Base-by-base conservation (phyloP, 64 coral and sea anemone genomes). In the Stylophora pistillata region DNA sequence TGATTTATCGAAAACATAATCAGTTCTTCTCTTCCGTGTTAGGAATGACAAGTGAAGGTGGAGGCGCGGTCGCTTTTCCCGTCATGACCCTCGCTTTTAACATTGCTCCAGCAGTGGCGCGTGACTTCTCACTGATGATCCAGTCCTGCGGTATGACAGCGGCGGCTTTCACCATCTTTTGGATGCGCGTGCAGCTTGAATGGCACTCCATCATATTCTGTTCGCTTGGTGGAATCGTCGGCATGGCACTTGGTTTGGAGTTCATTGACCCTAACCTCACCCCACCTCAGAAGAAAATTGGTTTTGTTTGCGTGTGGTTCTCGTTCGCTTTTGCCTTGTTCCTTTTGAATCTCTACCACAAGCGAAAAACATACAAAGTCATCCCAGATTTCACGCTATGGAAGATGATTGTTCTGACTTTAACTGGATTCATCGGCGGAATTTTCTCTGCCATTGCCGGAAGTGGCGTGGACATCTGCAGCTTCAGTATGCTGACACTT, bases 41-140 rank as follows among this genome's bases (percentile, higher is more conserved):
- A 96, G 94, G 94, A 30, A 96, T 96, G 94, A 96, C 94, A 10
- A 96, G 94, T 56, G 94, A 96, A 79, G 94, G 94, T 55, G 94
- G 94, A 16, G 90, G 73, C 15, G 57, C 90, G 26, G 90, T 96
- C 30, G 94, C 94, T 12, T 95, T 91, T 61, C 94, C 94, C 1
- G 84, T 95, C 56, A 96, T 96, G 94, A 92, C 94, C 1, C 72
- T 96, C 3, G 94, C 90, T 30, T 96, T 96, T 53, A 41, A 53
- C 16, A 96, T 96, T 56, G 1, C 28, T 26, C 94, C 94, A 31
- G 56, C 73, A 60, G 60, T 96, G 9, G 94, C 94, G 74, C 78
- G 94, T 70, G 94, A 96, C 71, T 96, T 96, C 75, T 92, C 90
- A 20, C 34, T 96, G 78, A 89, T 88, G 79, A 92, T 96, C 34